Evolutionary conservation across 2,113 vertebrate genomes (phyloP).

Genomic region (Ondatra zibethicus): DNA sequence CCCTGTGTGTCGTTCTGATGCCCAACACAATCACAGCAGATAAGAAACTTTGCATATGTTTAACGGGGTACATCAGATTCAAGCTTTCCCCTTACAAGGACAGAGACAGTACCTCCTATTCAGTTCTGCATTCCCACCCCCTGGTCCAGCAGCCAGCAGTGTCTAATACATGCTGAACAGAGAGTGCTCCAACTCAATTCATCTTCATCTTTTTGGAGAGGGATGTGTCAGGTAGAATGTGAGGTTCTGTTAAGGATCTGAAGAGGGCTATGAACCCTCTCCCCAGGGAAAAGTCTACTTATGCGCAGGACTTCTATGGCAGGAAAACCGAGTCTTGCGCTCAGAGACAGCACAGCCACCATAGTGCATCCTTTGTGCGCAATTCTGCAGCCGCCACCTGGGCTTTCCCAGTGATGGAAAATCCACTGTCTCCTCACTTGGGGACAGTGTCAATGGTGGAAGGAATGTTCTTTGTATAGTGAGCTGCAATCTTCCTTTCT

Average conservation of each 20-base stretch:
- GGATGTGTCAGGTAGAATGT: background rate
- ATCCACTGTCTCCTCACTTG: background rate
- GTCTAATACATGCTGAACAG: background rate
- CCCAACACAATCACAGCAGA: accelerated
- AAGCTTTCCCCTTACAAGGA: background rate
- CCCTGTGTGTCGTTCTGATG: background rate
- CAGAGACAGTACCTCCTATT: background rate
- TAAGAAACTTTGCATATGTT: background rate
- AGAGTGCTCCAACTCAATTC: background rate
- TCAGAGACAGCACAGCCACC: background rate
- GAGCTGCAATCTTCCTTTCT: background rate
- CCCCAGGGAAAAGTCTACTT: background rate
- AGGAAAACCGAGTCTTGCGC: no score
- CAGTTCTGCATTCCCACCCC: background rate
- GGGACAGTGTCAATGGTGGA: background rate
- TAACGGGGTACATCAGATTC: background rate
- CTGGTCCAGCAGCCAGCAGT: no score
- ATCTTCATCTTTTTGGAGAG: background rate
- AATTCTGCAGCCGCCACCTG: background rate
- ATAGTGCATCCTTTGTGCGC: background rate
- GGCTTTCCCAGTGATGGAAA: background rate
- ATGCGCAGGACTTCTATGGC: background rate
- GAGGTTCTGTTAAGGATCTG: background rate
- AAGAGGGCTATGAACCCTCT: background rate
- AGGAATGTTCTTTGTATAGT: background rate